Evolutionary conservation across 2,797 vertebrate species (phyloP), one percentile per base, ranked within the genome.

Genomic region (Leptoclinus maculatus): DNA sequence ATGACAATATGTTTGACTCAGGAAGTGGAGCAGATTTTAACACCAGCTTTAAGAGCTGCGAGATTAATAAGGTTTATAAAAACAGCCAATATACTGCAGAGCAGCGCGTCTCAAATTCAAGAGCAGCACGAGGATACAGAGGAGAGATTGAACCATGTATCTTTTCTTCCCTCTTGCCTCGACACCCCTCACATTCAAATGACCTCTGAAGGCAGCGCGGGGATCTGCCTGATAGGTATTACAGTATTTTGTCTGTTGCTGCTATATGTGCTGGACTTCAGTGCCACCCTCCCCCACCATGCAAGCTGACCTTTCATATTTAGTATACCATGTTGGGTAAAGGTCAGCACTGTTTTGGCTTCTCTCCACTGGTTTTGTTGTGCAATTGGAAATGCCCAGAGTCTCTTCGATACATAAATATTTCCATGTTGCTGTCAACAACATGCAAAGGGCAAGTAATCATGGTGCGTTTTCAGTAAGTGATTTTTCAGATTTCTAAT

Each of bases 341-440:
- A 96, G 95, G 95, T 95, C 95, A 94, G 66, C n/a, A 75, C 90
- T 94, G 94, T 94, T 95, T 95, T 94, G 93, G 89, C 92, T 94
- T 88, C 88, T 90, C 91, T 90, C 88, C 78, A 80, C 91, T 88
- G 92, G 86, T 94, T 95, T 92, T 94, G 93, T 93, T 95, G 88
- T 93, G 87, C 79, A 86, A 92, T 91, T 90, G 89, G 85, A 95
- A 94, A 92, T 87, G 89, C 87, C 81, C 77, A 66, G 76, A 59
- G 87, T 90, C 79, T 90, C 81, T 79, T 82, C 53, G 36, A 85
- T 87, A 89, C 86, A 93, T 91, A 93, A 92, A 93, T 93, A 92
- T 95, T 93, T 93, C 82, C 76, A 67, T 78, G 89, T 85, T 80
- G 74, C 87, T 91, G 87, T 94, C 92, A 91, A 82, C 85, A 92